A percentile compares a stretch with the other conserved stretches of the same genome.
Evolutionary conservation across 2,113 vertebrate species (phyloP).

Genomic region (Lagopus muta): DNA sequence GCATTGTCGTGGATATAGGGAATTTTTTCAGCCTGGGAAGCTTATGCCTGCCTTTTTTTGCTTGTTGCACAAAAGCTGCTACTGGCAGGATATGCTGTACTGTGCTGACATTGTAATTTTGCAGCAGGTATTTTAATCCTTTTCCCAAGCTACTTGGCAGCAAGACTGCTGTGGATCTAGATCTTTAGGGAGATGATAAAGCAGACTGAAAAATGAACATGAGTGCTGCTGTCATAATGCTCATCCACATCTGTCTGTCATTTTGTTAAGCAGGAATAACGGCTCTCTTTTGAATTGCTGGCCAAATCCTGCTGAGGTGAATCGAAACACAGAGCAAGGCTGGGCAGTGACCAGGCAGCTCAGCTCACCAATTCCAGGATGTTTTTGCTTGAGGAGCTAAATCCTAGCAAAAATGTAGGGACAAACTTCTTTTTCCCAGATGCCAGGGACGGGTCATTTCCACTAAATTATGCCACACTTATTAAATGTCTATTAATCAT

Average conservation of each 20-base stretch:
- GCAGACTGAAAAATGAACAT: conserved; percentile 19
- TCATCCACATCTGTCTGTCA: not conserved
- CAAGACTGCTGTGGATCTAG: not conserved
- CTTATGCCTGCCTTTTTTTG: not conserved
- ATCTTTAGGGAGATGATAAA: not conserved
- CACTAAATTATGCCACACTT: not conserved
- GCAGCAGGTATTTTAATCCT: conserved; percentile 7
- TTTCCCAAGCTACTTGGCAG: not conserved
- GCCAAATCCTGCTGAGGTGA: not conserved
- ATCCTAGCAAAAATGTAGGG: not conserved
- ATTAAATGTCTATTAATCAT: not conserved
- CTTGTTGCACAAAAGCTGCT: not conserved
- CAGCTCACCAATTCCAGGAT: not conserved
- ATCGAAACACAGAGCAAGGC: not conserved
- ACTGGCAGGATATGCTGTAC: not conserved
- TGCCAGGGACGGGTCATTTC: not conserved
- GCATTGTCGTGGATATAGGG: not conserved
- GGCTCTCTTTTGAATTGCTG: not conserved
- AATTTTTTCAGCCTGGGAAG: not conserved
- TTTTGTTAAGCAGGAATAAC: not conserved
- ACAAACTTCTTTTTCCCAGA: not conserved
- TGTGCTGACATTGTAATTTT: not conserved
- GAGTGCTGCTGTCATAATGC: not conserved
- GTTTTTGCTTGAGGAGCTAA: not conserved
- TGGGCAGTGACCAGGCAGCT: not conserved